Base-by-base conservation (phyloP, 2,888 invertebrate genomes). In the Sphaerolaimus hirsutus region DNA sequence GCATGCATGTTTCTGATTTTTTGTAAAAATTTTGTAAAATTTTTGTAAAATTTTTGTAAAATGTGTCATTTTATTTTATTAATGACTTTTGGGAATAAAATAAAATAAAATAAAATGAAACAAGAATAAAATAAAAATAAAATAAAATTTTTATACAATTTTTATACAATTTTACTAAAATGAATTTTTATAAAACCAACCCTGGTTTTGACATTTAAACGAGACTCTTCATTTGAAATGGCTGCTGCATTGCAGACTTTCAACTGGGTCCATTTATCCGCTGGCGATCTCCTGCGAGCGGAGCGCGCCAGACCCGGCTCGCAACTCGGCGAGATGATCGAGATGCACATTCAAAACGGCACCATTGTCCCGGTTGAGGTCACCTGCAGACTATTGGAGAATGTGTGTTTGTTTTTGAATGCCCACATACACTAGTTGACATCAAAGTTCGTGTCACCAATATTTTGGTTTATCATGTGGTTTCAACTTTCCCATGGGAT, bases 351-450 rank as follows among this genome's bases (percentile, higher is more conserved):
- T 47, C 74, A 73, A 43, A 80, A 87, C 63, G 97, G 93, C 1
- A 76, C 77, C 54, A 93, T 97, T 53, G 97, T 99, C 2, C 97
- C 97, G 1, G 97, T 97, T 0, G 86, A 84, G 68, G 86, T 99
- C 53, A 99, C 97, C 17, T 97, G 93, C 65, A 78, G 79, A 44
- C 73, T 99, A n/a, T 68, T 99, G 29, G 81, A 84, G 63, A 76
- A 77, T 57, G 86, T 83, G 22, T 76, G 77, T 73, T n/a, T 19
- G 26, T 27, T 41, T 45, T 27, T 44, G n/a, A n/a, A n/a, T n/a
- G n/a, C n/a, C n/a, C n/a, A n/a, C n/a, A n/a, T n/a, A n/a, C n/a
- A n/a, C n/a, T n/a, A n/a, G n/a, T n/a, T n/a, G n/a, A n/a, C n/a
- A n/a, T n/a, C n/a, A n/a, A n/a, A n/a, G n/a, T n/a, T n/a, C n/a